phyloP scores from a whole-genome alignment of 2,113 vertebrate genomes.

The Hypanus sabinus region DNA sequence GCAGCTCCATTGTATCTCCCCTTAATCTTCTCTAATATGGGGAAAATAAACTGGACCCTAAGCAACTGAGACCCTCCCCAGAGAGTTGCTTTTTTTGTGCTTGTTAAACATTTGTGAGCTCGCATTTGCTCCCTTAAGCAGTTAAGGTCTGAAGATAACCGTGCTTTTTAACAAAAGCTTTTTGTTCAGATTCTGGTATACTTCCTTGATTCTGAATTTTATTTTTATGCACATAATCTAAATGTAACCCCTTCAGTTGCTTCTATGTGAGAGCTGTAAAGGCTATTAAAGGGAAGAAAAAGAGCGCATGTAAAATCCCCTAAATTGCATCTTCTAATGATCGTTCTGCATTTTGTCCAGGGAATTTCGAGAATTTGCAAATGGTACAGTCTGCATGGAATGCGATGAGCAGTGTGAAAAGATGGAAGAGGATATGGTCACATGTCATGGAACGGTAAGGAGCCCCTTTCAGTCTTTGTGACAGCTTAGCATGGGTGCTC shows the following conservation, averaged over 20 bases:
- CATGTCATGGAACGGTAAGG: constrained; percentile 83
- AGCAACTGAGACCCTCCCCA: not conserved
- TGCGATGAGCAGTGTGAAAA: constrained; percentile 89
- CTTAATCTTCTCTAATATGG: not conserved
- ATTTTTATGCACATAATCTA: not conserved
- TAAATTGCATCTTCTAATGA: not conserved
- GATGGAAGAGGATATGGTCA: constrained; percentile 72
- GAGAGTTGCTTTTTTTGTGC: not conserved
- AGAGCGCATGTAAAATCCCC: not conserved
- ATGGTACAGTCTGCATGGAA: constrained; percentile 80
- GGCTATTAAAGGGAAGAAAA: not conserved
- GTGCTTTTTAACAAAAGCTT: not conserved
- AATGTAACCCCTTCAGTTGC: not conserved
- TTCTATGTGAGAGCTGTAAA: not conserved
- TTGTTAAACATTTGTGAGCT: not conserved
- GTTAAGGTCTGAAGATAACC: not conserved
- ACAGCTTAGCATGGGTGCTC: not conserved
- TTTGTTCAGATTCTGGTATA: not conserved
- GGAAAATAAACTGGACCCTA: not conserved
- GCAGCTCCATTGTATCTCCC: not conserved
- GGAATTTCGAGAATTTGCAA: constrained; percentile 82
- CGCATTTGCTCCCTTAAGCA: not conserved
- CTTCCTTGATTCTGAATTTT: too few relatives aligned
- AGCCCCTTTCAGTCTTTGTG: not conserved
- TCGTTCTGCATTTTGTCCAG: constrained; percentile 54